Evolutionary conservation across 2,797 vertebrate genomes (phyloP).

Genomic region (Myripristis murdjan): DNA sequence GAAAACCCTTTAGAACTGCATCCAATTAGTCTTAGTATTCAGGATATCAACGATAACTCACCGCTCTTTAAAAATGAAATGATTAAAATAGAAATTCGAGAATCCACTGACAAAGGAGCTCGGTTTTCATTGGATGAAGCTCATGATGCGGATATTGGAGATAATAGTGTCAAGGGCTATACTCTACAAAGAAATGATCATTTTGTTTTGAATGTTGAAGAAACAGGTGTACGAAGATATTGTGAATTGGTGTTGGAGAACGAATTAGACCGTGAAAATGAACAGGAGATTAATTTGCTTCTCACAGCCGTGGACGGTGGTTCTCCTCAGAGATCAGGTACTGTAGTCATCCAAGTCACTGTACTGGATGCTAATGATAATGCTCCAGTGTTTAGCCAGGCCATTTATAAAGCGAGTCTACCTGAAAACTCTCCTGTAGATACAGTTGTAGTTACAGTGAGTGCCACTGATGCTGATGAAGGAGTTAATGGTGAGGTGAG

Average conservation of each 20-base stretch:
- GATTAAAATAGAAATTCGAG: constrained; percentile 71
- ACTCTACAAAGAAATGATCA: constrained; percentile 55
- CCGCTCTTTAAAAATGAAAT: constrained; percentile 68
- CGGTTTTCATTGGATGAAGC: constrained; percentile 74
- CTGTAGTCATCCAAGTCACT: constrained; percentile 60
- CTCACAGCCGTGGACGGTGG: constrained; percentile 81
- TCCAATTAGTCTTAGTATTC: constrained; percentile 73
- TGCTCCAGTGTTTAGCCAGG: no score
- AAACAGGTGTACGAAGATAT: constrained; percentile 65
- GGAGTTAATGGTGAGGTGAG: no score
- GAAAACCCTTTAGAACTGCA: constrained; percentile 79
- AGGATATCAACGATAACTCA: constrained; percentile 81
- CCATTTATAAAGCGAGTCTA: constrained; percentile 72
- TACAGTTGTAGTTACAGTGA: no score
- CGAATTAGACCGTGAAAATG: constrained; percentile 79
- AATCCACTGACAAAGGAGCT: constrained; percentile 57
- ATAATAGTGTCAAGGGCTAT: constrained; percentile 74
- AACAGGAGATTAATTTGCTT: constrained; percentile 62
- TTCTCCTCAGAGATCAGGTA: constrained; percentile 73
- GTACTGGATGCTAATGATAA: constrained; percentile 79
- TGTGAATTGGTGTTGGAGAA: constrained; percentile 75
- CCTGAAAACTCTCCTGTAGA: constrained; percentile 69
- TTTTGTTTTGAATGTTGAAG: constrained; percentile 69
- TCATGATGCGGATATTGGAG: constrained; percentile 77
- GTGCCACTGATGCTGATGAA: no score